Evolutionary conservation across 2,888 invertebrate species (phyloP).

Genomic region (Cheiracanthium punctorium): DNA sequence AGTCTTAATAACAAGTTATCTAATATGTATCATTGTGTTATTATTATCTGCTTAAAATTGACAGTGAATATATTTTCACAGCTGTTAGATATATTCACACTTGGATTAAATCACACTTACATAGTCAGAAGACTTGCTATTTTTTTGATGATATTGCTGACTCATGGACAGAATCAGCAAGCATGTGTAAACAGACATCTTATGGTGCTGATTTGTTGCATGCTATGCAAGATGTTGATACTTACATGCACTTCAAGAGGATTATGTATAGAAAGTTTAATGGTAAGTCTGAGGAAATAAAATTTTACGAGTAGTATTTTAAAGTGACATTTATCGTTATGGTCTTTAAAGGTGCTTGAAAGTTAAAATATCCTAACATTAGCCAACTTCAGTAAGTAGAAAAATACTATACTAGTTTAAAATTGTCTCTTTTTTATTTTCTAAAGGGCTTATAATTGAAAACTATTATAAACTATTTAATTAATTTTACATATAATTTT

Average conservation of each 20-base stretch:
- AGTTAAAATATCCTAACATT: no score
- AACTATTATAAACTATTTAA: no score
- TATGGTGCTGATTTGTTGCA: neutral
- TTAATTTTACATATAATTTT: no score
- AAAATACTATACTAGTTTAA: no score
- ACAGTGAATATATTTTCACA: no score
- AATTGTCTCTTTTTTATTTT: no score
- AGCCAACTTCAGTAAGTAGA: no score
- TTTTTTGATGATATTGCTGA: neutral
- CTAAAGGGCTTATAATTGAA: no score
- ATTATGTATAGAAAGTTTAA: neutral
- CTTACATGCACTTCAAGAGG: neutral
- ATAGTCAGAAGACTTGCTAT: neutral
- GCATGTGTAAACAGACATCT: neutral
- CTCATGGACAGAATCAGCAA: neutral
- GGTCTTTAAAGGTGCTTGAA: no score
- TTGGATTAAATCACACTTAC: neutral
- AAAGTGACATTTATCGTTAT: no score
- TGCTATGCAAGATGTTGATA: neutral
- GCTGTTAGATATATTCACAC: neutral
- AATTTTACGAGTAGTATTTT: no score
- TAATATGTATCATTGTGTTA: neutral
- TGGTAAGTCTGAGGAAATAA: neutral
- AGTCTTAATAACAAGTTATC: neutral
- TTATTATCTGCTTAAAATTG: no score